Evolutionary conservation across 2,113 vertebrate genomes (phyloP).

Genomic region (Menura novaehollandiae): DNA sequence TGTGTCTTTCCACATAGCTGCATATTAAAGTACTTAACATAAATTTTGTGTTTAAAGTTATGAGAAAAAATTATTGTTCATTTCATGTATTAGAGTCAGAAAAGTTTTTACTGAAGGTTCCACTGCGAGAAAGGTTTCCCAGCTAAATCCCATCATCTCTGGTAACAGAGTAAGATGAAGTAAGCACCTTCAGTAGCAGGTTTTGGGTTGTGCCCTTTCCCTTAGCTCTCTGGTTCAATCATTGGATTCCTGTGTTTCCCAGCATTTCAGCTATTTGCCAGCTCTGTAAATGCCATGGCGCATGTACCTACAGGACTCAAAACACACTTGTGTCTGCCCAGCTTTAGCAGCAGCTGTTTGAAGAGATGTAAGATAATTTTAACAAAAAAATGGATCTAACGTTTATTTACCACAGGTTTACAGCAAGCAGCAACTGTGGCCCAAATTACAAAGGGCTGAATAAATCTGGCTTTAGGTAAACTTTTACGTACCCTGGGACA

Average conservation of each 20-base stretch:
- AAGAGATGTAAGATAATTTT: background rate
- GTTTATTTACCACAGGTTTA: background rate
- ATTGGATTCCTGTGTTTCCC: background rate
- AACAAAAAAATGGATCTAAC: background rate
- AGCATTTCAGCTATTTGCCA: background rate
- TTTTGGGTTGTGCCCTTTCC: background rate
- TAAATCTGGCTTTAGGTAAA: background rate
- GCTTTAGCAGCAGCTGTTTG: background rate
- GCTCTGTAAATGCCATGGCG: background rate
- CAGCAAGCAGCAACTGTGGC: background rate
- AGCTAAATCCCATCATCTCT: background rate
- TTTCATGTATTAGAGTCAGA: background rate
- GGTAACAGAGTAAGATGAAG: background rate
- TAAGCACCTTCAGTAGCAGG: background rate
- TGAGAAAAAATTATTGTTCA: background rate
- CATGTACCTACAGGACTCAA: accelerated
- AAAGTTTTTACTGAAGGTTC: background rate
- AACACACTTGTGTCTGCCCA: background rate
- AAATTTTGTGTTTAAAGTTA: background rate
- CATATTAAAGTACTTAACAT: background rate
- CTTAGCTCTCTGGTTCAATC: background rate
- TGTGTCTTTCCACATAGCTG: background rate
- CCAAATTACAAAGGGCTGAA: background rate
- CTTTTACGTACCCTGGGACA: background rate
- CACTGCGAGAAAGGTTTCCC: background rate